Evolutionary conservation across 2,797 vertebrate genomes (phyloP), one percentile per base, ranked within the genome.

Genomic region (Chrysocyon brachyurus): DNA sequence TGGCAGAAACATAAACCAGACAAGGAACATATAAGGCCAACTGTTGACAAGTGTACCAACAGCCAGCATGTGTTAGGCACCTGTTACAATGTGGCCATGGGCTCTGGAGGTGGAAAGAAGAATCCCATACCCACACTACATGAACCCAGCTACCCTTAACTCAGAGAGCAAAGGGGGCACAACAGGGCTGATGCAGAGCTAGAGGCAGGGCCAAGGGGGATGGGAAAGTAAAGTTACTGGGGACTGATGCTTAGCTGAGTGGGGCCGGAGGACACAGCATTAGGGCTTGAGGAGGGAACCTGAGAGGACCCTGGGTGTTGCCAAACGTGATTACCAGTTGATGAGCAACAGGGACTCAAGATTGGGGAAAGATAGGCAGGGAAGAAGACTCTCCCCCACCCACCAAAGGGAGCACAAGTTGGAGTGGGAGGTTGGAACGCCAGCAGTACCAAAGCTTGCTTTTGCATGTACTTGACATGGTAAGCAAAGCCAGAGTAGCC

Each of bases 1-100:
- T 68, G 77, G 70, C 84, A 83, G 92, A 84, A 89, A 93, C 95
- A 57, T 56, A 86, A 87, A 75, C 87, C 73, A 84, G 70, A 52
- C 79, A 12, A 88, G 96, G 95, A 79, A 26, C 66, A 10, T 57
- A 31, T 0, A 49, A 54, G 63, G 56, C 85, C 14, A 2, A 1
- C 59, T 10, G 49, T 63, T 63, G 61, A 56, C 87, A 59, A 54
- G 78, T 10, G 49, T 73, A 56, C 64, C 31, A 19, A 57, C 16
- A 70, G 12, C 66, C 54, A 19, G 68, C 75, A 12, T 8, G 49
- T 87, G 56, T 59, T 46, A n/a, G 8, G 4, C 64, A 33, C 87
- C 83, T 78, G 64, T 87, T 85, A 36, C 2, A 52, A 12, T 10
- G 24, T 12, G 46, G 83, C 90, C 66, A 88, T 21, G 2, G 21